Percentiles rank a stretch among this genome's conserved stretches.
Evolutionary conservation across 2,888 invertebrate species (phyloP).

Genomic region (Cyaniris semiargus): DNA sequence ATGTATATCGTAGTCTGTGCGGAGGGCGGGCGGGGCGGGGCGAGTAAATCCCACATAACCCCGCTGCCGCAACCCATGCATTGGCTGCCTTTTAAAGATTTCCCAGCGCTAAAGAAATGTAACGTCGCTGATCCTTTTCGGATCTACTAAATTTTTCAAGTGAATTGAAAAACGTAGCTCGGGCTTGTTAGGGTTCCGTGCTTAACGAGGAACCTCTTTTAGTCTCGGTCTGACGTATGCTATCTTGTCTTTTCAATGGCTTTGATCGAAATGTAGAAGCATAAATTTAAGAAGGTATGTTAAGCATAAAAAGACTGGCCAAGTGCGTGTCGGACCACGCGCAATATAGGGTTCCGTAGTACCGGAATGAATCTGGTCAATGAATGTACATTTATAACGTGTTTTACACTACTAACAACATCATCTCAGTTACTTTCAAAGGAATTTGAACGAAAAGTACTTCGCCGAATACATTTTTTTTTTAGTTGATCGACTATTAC

Average conservation of each 20-base stretch:
- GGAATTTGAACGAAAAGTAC: no score
- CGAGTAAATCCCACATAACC: conserved; percentile 21
- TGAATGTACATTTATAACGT: no score
- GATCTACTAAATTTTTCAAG: conserved; percentile 22
- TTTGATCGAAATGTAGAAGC: background rate
- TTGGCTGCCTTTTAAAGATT: conserved; percentile 21
- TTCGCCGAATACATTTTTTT: no score
- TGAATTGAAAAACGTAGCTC: conserved; percentile 22
- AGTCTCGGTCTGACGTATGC: conserved; percentile 6
- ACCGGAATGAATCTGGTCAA: no score
- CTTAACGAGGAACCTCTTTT: conserved; percentile 1
- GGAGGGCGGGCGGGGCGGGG: background rate
- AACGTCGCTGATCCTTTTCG: conserved; percentile 17
- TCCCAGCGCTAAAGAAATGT: conserved; percentile 22
- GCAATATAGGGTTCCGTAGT: no score
- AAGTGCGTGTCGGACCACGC: no score
- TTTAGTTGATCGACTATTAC: no score
- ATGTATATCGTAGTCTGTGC: background rate
- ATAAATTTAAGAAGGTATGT: background rate
- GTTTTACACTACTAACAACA: no score
- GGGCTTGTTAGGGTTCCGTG: conserved; percentile 10
- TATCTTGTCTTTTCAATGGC: background rate
- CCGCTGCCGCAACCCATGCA: conserved; percentile 8
- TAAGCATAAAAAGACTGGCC: background rate
- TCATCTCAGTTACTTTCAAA: no score